Conservation (phyloP, 2,888 invertebrate genomes). For the Melanotus villosus region DNA sequence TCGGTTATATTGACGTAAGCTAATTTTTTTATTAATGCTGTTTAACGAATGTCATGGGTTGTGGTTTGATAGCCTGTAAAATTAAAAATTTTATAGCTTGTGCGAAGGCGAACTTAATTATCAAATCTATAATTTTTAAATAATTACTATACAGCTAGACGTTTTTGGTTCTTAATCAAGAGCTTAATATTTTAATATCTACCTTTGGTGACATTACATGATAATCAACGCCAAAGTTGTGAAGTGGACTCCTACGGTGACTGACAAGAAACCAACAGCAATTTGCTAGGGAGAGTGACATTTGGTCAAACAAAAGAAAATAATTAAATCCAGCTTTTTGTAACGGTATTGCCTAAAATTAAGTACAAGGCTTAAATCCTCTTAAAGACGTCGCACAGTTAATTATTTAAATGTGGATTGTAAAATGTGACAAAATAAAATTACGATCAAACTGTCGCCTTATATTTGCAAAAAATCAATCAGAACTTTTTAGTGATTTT, state of each 20-base stretch:
- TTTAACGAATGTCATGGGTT: not conserved
- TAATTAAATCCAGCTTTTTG: too few species aligned
- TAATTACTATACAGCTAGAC: not conserved
- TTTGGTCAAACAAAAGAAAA: too few species aligned
- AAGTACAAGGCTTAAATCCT: too few species aligned
- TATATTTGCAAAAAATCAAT: too few species aligned
- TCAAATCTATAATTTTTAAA: not conserved
- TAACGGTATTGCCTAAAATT: too few species aligned
- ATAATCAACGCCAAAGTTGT: slow-evolving; percentile 16
- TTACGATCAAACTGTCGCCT: too few species aligned
- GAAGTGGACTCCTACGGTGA: not conserved
- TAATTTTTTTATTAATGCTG: not conserved
- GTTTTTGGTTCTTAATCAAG: not conserved
- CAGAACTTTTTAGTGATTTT: too few species aligned
- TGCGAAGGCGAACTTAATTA: slow-evolving; percentile 2
- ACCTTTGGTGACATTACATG: slow-evolving; percentile 1
- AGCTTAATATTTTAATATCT: not conserved
- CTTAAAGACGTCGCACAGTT: too few species aligned
- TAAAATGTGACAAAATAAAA: too few species aligned
- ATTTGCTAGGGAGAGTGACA: slow-evolving; percentile 7
- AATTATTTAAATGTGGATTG: too few species aligned
- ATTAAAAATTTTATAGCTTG: not conserved
- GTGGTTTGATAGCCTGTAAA: not conserved
- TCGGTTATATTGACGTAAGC: not conserved
- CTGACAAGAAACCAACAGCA: slow-evolving; percentile 15